Conservation (phyloP, 2,797 vertebrate genomes). For the Okamejei kenojei region DNA sequence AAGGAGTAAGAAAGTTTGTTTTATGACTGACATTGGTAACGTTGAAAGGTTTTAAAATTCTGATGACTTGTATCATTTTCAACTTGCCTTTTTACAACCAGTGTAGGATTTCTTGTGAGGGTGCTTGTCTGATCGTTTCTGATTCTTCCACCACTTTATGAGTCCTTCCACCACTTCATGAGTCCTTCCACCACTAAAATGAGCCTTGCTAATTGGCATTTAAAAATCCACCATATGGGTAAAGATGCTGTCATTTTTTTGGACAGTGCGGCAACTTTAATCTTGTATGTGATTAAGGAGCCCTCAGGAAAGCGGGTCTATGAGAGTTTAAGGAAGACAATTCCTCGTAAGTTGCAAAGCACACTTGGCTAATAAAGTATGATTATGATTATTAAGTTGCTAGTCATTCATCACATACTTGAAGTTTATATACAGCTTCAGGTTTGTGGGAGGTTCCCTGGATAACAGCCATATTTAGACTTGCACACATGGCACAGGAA, state of each 20-base stretch:
- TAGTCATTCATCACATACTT: neutral
- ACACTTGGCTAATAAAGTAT: no score
- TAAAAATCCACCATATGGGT: neutral
- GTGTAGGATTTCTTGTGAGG: neutral
- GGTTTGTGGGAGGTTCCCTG: neutral
- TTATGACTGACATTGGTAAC: neutral
- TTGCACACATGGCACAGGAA: neutral
- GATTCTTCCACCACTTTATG: neutral
- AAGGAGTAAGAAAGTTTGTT: neutral
- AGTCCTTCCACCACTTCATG: no score
- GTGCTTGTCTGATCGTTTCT: neutral
- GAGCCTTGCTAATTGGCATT: neutral
- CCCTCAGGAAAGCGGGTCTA: neutral
- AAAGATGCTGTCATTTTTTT: neutral
- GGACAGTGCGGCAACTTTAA: neutral
- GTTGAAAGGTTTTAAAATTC: neutral
- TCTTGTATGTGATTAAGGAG: neutral
- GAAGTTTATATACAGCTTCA: neutral
- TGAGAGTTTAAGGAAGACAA: neutral
- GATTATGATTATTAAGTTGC: neutral
- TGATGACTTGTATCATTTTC: neutral
- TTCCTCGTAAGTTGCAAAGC: no score
- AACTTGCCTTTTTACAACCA: neutral
- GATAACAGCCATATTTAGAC: neutral
- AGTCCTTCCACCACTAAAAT: no score